Evolutionary conservation across 2,113 vertebrate species (phyloP).

Genomic region (Chaetodon auriga): DNA sequence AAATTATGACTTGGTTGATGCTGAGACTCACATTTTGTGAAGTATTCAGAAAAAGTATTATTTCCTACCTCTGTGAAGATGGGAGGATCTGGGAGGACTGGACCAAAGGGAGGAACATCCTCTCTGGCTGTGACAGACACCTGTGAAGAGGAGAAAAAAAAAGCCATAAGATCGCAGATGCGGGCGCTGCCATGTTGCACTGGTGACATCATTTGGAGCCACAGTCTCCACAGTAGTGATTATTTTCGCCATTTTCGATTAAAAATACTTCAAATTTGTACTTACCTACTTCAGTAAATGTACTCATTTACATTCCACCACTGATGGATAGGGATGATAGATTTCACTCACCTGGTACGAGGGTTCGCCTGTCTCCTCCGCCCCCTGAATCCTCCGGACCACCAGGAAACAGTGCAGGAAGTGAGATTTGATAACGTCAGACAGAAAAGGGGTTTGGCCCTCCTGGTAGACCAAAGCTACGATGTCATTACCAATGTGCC

Average conservation of each 20-base stretch:
- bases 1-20: no score
- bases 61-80: constrained; percentile 79
- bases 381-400: constrained; percentile 83
- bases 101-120: constrained; percentile 84
- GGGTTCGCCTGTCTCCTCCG: constrained; percentile 59
- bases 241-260: no score
- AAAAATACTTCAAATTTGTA: no score
- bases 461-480: constrained; percentile 93
- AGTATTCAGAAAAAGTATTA: not conserved
- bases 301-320: no score
- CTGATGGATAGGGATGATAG: not conserved
- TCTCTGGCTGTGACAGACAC: constrained; percentile 83
- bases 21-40: no score
- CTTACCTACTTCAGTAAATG: no score
- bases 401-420: constrained; percentile 93
- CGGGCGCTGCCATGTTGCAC: no score
- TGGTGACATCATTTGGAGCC: no score
- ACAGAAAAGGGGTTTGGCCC: constrained; percentile 89
- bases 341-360: constrained; percentile 76
- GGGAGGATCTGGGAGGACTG: constrained; percentile 83
- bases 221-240: no score
- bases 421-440: constrained; percentile 91
- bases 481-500: constrained; percentile 95
- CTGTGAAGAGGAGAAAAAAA: constrained; percentile 50
- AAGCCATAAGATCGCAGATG: no score